Evolutionary conservation across 2,888 invertebrate genomes (phyloP).

Genomic region (Parelbella ahira): DNA sequence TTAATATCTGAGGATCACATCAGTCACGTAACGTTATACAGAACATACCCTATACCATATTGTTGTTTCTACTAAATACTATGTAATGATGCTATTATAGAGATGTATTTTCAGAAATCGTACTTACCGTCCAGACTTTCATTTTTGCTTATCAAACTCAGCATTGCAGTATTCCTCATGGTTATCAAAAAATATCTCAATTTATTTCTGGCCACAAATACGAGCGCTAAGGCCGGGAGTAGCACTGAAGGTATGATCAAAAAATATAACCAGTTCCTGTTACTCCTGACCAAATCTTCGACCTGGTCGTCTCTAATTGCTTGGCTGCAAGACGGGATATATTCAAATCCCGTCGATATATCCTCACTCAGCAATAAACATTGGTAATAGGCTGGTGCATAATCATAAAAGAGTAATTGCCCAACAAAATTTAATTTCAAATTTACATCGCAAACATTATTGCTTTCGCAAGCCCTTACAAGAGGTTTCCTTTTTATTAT

Average conservation of each 20-base stretch:
- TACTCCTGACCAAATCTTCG: constrained; percentile 25
- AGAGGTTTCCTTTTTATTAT: constrained; percentile 39
- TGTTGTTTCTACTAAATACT: no score
- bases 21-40: no score
- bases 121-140: constrained; percentile 51
- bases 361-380: constrained; percentile 46
- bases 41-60: no score
- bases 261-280: constrained; percentile 36
- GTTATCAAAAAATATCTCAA: constrained; percentile 81
- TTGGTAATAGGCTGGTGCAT: constrained; percentile 36
- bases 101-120: no score
- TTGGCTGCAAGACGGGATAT: constrained; percentile 40
- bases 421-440: constrained; percentile 36
- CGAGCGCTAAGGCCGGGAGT: constrained; percentile 37
- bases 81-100: no score
- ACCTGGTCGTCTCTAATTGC: constrained; percentile 32
- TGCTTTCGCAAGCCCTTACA: constrained; percentile 27
- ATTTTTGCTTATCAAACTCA: constrained; percentile 77
- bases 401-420: constrained; percentile 49
- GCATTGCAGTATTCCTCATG: constrained; percentile 77
- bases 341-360: constrained; percentile 32
- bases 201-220: constrained; percentile 66
- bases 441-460: constrained; percentile 28
- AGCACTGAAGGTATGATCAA: constrained; percentile 42
- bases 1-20: no score